Conservation (phyloP, 1,140 invertebrate species). For the Zaprionus capensis region DNA sequence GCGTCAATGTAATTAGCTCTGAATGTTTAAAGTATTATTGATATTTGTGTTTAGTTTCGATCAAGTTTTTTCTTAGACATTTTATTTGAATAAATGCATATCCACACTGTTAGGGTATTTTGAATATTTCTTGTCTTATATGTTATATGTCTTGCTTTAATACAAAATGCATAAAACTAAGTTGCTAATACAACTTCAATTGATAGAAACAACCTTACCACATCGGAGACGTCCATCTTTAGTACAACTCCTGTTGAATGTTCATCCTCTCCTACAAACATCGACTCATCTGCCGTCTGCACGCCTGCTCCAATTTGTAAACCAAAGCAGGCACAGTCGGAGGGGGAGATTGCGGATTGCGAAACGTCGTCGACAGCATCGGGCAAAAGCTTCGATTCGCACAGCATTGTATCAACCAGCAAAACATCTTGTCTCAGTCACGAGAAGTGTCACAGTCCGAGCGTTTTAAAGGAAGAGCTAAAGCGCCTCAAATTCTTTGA, state of each 20-base stretch:
- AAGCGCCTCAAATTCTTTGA: conserved; percentile 84
- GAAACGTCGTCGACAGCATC: conserved; percentile 79
- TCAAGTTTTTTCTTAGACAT: neutral
- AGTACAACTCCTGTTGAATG: conserved; percentile 74
- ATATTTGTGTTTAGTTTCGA: too few species aligned
- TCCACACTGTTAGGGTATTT: neutral
- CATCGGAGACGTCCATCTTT: conserved; percentile 81
- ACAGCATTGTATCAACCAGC: conserved; percentile 70
- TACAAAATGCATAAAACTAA: neutral
- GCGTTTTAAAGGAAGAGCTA: conserved; percentile 81
- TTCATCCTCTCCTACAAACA: conserved; percentile 57
- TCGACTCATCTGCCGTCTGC: conserved; percentile 34
- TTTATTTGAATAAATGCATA: neutral
- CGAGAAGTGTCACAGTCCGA: conserved; percentile 71
- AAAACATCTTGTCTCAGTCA: conserved; percentile 68
- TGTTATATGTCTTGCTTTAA: neutral
- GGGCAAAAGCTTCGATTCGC: conserved; percentile 78
- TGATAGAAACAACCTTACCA: conserved; percentile 71
- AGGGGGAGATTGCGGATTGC: conserved; percentile 73
- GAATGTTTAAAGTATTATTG: too few species aligned
- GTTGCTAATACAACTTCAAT: conserved; percentile 12
- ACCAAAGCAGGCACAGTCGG: conserved; percentile 60
- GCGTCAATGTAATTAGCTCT: too few species aligned
- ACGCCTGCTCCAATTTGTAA: conserved; percentile 81
- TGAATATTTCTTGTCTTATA: neutral